Percentiles rank a stretch among this genome's conserved stretches.
Conservation (phyloP, 2,113 vertebrate genomes). For the Formicarius rufipectus region DNA sequence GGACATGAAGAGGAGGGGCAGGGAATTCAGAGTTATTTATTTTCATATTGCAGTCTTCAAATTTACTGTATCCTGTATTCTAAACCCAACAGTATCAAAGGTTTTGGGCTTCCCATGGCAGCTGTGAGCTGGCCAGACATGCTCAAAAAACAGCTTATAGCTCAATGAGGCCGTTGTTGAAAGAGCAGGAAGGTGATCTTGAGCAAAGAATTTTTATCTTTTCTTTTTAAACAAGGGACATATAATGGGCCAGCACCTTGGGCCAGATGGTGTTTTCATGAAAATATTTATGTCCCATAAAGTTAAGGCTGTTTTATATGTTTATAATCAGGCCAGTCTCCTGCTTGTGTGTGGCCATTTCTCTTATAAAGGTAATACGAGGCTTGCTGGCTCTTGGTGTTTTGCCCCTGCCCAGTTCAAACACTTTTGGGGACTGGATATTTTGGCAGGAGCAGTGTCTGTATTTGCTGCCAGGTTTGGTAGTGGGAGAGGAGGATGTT, state of each 20-base stretch:
- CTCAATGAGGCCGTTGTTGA: not conserved
- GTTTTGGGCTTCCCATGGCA: not conserved
- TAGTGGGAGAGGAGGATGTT: not conserved
- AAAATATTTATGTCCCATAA: not conserved
- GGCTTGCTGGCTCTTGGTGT: not conserved
- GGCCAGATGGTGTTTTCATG: not conserved
- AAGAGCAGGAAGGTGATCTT: not conserved
- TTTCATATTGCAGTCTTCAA: not conserved
- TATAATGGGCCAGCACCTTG: not conserved
- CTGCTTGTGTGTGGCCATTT: not conserved
- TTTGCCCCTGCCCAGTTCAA: not conserved
- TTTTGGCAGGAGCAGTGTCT: not conserved
- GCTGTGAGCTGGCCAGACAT: not conserved
- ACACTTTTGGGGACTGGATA: no score
- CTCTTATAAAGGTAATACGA: not conserved
- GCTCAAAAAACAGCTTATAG: not conserved
- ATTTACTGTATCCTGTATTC: not conserved
- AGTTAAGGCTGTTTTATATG: not conserved
- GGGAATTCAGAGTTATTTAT: not conserved
- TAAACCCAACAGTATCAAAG: not conserved
- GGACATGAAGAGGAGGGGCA: not conserved
- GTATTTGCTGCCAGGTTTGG: not conserved
- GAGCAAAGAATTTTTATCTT: not conserved
- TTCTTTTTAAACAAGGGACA: not conserved
- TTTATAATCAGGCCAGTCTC: not conserved